Base-by-base conservation (phyloP, 1,140 invertebrate species). In the Drosophila nasuta region DNA sequence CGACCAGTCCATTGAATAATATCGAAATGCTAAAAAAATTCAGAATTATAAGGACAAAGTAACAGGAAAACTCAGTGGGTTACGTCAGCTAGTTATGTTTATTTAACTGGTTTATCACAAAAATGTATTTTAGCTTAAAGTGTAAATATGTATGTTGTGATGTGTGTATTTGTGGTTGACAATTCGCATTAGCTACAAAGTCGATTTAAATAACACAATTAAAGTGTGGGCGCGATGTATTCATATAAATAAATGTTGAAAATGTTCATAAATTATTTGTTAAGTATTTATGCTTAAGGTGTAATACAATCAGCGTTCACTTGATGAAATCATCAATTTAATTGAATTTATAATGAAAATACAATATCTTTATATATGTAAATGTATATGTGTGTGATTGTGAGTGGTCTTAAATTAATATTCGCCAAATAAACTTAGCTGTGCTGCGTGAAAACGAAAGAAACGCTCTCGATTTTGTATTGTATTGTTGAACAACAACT, bases 81-180 rank as follows among this genome's bases (percentile, higher is more conserved):
- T 43, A 43, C 41, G 41, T 43, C 41, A 43, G 41, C 41, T 43
- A 43, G 11, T 70, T 70, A 46, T 74, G 73, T 86, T 73, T 77
- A 76, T 67, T 88, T 83, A 83, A 88, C 74, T 80, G 75, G 64
- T 87, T 87, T 87, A 87, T 87, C 83, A 87, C 83, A 87, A 88
- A 87, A 88, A 87, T 88, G 54, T 81, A 88, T 87, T 52, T 75
- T 88, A 80, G 43, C 82, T 89, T 87, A 87, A 52, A 35, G 60
- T 77, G 51, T 82, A 70, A 65, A 75, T 75, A 70, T 75, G 28
- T 73, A 48, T 58, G 46, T 62, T 80, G 20, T 77, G 68, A 38
- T 41, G 6, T 57, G 6, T 70, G 62, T 59, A 63, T 81, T 64
- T 77, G 46, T 56, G 41, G 51, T 48, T 56, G 59, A 46, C 13